A percentile compares a stretch with the other conserved stretches of the same genome.
phyloP scores from a whole-genome alignment of 2,797 vertebrate genomes.

The Holocentrus rufus region DNA sequence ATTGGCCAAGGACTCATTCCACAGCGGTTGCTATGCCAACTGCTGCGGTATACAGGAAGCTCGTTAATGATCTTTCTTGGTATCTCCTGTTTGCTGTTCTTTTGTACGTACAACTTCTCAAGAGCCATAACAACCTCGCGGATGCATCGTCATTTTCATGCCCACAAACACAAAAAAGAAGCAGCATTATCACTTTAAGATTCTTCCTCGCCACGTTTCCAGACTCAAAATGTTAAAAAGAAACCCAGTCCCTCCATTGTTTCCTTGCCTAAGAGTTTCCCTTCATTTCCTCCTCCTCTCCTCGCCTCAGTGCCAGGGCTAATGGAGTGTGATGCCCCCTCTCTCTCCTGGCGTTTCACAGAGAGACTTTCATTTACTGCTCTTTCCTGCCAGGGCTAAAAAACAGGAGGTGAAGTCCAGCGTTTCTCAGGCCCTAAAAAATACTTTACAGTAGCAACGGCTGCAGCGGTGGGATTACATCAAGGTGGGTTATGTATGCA shows the following conservation, averaged over 20 bases:
- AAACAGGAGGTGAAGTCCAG: conserved; percentile 19
- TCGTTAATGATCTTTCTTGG: background rate
- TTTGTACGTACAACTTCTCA: background rate
- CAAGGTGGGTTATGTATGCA: background rate
- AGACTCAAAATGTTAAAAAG: conserved; percentile 1
- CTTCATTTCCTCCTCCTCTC: background rate
- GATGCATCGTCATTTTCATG: too few relatives aligned
- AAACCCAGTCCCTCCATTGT: background rate
- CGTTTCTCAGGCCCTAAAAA: background rate
- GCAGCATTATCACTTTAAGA: background rate
- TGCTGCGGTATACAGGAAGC: background rate
- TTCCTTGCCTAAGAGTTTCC: background rate
- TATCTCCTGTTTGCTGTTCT: background rate
- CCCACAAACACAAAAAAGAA: background rate
- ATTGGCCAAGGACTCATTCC: background rate
- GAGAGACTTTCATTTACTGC: conserved; percentile 30
- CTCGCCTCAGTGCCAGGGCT: conserved; percentile 22
- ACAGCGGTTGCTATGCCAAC: background rate
- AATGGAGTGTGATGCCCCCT: conserved; percentile 35
- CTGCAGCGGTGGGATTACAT: background rate
- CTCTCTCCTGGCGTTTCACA: conserved; percentile 27
- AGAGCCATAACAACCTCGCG: too few relatives aligned
- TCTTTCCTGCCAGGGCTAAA: conserved; percentile 31
- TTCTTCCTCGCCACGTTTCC: background rate
- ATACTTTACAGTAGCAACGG: background rate